These are phyloP conservation scores for Drosophila lacteicornis DNA, from an alignment of 1,140 invertebrate species.

Conservation along the genomic window DNA sequence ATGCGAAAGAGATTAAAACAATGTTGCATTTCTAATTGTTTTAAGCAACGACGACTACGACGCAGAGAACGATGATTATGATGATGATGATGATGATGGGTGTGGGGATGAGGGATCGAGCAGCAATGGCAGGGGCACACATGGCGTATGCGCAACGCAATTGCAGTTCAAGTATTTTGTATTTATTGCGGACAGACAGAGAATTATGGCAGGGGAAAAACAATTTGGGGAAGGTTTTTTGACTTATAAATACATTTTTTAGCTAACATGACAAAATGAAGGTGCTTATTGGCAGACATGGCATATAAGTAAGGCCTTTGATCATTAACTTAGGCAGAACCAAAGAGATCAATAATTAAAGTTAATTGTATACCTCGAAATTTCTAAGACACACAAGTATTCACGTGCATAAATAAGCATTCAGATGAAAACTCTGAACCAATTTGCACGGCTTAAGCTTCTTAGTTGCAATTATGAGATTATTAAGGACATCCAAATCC, in stretches of 20 bases:
- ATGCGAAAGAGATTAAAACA: slow-evolving; percentile 83
- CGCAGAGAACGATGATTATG: slow-evolving; percentile 4
- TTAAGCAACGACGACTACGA: slow-evolving; percentile 66
- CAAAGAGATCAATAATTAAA: not conserved
- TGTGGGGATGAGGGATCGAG: slow-evolving; percentile 2
- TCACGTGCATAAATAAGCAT: not conserved
- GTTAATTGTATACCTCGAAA: too few relatives aligned
- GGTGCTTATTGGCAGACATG: not conserved
- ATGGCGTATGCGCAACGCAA: slow-evolving; percentile 64
- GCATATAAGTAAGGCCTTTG: not conserved
- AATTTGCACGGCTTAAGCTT: slow-evolving; percentile 62
- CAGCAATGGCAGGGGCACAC: slow-evolving; percentile 31
- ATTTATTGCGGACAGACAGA: slow-evolving; percentile 57
- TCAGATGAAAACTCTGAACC: slow-evolving; percentile 23
- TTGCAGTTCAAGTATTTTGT: slow-evolving; percentile 77
- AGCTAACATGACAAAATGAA: too few relatives aligned
- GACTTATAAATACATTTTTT: not conserved
- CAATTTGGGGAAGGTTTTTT: not conserved
- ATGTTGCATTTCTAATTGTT: slow-evolving; percentile 84
- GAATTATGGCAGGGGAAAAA: not conserved
- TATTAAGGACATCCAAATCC: slow-evolving; percentile 50
- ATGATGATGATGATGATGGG: slow-evolving; percentile 31
- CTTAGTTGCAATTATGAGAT: slow-evolving; percentile 67
- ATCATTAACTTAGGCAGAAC: too few relatives aligned
- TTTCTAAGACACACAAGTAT: not conserved